Evolutionary conservation across 2,797 vertebrate species (phyloP).

Genomic region (Acrossocheilus wenchowensis): DNA sequence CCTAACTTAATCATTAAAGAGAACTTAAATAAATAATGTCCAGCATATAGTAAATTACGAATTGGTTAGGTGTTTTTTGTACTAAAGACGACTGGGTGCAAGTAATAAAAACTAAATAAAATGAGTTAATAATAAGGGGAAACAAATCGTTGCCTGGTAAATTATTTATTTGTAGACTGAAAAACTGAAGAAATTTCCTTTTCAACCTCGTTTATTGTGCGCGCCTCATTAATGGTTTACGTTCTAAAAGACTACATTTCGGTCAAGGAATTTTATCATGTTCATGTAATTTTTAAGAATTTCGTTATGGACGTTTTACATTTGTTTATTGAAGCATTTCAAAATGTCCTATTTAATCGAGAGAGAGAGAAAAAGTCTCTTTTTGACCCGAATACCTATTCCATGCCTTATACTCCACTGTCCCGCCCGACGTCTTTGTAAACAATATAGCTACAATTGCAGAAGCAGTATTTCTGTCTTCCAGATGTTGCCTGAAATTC

Average conservation of each 20-base stretch:
- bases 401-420: slow-evolving; percentile 71
- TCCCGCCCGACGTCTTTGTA: slow-evolving; percentile 81
- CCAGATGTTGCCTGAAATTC: slow-evolving; percentile 58
- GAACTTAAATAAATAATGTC: slow-evolving; percentile 36
- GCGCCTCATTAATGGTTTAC: neutral
- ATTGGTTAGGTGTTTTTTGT: slow-evolving; percentile 44
- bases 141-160: slow-evolving; percentile 40
- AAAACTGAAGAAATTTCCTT: neutral
- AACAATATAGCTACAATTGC: slow-evolving; percentile 76
- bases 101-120: slow-evolving; percentile 65
- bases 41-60: slow-evolving; percentile 11
- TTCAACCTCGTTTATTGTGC: neutral
- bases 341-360: slow-evolving; percentile 63
- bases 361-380: slow-evolving; percentile 68
- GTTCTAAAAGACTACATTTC: neutral
- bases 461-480: slow-evolving; percentile 57
- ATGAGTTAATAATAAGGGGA: slow-evolving; percentile 28
- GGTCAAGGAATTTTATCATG: neutral
- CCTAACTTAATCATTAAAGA: slow-evolving; percentile 66
- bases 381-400: slow-evolving; percentile 66
- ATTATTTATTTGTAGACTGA: slow-evolving; percentile 63
- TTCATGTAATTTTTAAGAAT: neutral
- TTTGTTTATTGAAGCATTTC: slow-evolving; percentile 63
- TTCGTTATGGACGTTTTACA: slow-evolving; percentile 24
- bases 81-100: slow-evolving; percentile 70